Evolutionary conservation across 2,888 invertebrate species (phyloP), one percentile per base, ranked within the genome.

Genomic region (Dioctria linearis): DNA sequence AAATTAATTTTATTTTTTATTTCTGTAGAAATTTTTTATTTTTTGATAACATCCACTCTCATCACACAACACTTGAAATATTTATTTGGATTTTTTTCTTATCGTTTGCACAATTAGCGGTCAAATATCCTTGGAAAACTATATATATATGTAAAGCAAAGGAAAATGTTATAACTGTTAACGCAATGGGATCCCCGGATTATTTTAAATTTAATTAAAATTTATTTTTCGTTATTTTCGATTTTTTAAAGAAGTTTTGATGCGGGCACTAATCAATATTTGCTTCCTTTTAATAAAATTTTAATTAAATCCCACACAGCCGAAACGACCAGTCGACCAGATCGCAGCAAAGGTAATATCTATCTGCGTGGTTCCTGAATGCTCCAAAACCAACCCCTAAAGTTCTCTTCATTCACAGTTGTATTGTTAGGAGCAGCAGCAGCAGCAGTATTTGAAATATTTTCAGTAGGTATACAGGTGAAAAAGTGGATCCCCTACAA

Each of bases 321-420:
- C 83, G 84, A 84, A 87, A 85, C 85, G 86, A 87, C 87, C 87
- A 84, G 83, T 83, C 89, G 88, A 88, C 89, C 88, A 88, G 88
- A 88, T 88, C 88, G 88, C 86, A 88, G 87, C 88, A 89, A 89
- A 88, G 89, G 88, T 88, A 88, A 88, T 87, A 88, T 89, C 87
- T 87, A 88, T 89, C 89, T 89, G 88, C 82, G 67, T 80, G 80
- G 76, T 82, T 80, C 82, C 83, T 80, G 71, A 82, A 63, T 83
- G 82, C 83, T 84, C 83, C 79, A 84, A 83, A 83, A 83, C 82
- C 81, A 82, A 83, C 83, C 84, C 83, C 83, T 82, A 79, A 65
- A 66, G 61, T 80, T 80, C 81, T 81, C 51, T 51, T 49, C 13
- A 69, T 69, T 5, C 25, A 51, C 25, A 25, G 25, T 25, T 25